Base-by-base conservation (phyloP, 2,797 vertebrate species). In the Acestrorhynchus altus region DNA sequence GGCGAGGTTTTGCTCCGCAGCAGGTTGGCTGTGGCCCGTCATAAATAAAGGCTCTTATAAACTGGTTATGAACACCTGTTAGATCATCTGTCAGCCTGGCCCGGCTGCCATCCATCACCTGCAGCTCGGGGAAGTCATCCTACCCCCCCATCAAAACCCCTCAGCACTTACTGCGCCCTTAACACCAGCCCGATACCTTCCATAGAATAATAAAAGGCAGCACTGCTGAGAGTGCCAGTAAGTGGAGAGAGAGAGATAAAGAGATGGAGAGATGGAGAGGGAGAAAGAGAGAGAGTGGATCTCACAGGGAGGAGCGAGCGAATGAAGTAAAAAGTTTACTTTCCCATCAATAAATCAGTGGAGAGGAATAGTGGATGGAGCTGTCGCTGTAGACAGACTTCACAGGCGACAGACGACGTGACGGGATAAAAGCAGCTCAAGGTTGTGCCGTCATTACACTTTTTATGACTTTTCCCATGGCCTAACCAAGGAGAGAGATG, bases 31-130 rank as follows among this genome's bases (percentile, higher is more conserved):
- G 95, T 94, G 94, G 94, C 93, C 93, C 92, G 93, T 93, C 95
- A 96, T 96, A 95, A 96, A 96, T 96, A 96, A 96, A 96, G 93
- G 94, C 95, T 95, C 94, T 96, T 96, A 96, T 95, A 95, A 94
- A 96, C 94, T 95, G 95, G 94, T 96, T 96, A 95, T 95, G 95
- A 96, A 95, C 95, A 96, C 95, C 94, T 96, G 95, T 96, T 96
- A 95, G 95, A 95, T 96, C 95, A 96, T 95, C 95, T 96, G 95
- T 88, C 85, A 86, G 96, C 94, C 94, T 93, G 93, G 95, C 94
- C 90, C 94, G 90, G 92, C 94, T 96, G 95, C 93, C 96, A 98
- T 98, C 97, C 96, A 98, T 98, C 97, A 99, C 95, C 88, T 75
- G 65, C 79, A 77, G 90, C 89, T 90, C 86, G 93, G 89, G 88